Evolutionary conservation across 2,113 vertebrate genomes (phyloP), one percentile per base, ranked within the genome.

Genomic region (Xenotilapia flavipinnis): DNA sequence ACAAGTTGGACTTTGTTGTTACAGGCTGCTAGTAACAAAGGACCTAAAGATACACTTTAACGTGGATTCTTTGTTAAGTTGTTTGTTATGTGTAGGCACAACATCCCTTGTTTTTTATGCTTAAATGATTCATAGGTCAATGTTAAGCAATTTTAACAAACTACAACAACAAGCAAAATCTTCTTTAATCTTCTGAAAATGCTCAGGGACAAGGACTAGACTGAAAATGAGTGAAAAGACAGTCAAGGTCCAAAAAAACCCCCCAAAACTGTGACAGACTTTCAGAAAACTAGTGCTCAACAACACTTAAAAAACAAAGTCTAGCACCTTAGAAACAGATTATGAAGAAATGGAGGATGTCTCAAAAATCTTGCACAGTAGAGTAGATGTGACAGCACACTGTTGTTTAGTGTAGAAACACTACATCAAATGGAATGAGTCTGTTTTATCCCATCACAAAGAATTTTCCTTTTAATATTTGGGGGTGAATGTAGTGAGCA

Each of bases 221-320:
- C 65, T 70, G 36, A 40, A 70, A 70, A 70, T 70, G 36, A 42
- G 36, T 23, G 36, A 70, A 70, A 38, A 70, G n/a, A 40, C 62
- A 70, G n/a, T 21, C 19, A 23, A 40, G n/a, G 6, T 68, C 62
- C 9, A 65, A 62, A 60, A 5, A 5, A 1, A 0, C 0, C 2
- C 4, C 19, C 36, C 5, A n/a, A 40, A 0, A 40, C 0, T 21
- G 11, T 21, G 62, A 40, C 21, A 40, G 62, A 23, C 62, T 13
- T 40, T 68, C 11, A 68, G 5, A 70, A 70, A 68, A 68, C 62
- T 68, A 68, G 17, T 68, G 62, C 19, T 40, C 62, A 68, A 21
- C 33, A 68, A 38, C 10, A 65, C 33, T 21, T 40, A 21, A 68
- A 21, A 68, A 38, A 38, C 9, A 65, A 65, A 60, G 15, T 33